phyloP scores from a whole-genome alignment of 2,113 vertebrate genomes.

The Hipposideros armiger region DNA sequence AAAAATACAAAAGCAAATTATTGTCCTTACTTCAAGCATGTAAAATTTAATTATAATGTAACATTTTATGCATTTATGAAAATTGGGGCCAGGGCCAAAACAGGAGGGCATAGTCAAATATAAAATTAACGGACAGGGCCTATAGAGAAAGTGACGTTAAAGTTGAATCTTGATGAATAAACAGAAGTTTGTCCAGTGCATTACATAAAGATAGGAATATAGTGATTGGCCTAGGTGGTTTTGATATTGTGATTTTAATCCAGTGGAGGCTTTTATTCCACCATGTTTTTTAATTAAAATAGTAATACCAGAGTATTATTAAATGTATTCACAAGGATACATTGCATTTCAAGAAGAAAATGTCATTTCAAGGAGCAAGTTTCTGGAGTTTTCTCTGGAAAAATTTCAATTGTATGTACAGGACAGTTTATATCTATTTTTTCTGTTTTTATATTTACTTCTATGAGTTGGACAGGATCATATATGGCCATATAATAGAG shows the following conservation, averaged over 20 bases:
- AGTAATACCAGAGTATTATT: not conserved
- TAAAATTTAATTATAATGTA: not conserved
- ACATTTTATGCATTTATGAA: not conserved
- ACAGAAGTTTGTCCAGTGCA: not conserved
- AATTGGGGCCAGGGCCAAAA: not conserved
- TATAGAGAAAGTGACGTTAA: not conserved
- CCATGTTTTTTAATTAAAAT: not conserved
- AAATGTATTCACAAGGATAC: not conserved
- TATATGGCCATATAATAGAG: not conserved
- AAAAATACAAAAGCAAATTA: not conserved
- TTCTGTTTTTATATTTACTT: not conserved
- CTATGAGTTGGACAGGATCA: not conserved
- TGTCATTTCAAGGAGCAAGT: not conserved
- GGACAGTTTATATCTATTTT: not conserved
- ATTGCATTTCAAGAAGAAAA: not conserved
- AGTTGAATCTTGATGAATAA: not conserved
- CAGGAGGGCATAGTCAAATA: not conserved
- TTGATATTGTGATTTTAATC: not conserved
- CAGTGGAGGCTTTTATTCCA: not conserved
- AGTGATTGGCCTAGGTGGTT: not conserved
- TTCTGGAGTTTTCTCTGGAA: not conserved
- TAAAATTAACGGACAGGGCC: not conserved
- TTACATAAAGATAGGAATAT: not conserved
- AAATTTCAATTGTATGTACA: not conserved
- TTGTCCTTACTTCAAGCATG: not conserved